Evolutionary conservation across 2,797 vertebrate genomes (phyloP).

Genomic region (Odontamblyopus rebecca): DNA sequence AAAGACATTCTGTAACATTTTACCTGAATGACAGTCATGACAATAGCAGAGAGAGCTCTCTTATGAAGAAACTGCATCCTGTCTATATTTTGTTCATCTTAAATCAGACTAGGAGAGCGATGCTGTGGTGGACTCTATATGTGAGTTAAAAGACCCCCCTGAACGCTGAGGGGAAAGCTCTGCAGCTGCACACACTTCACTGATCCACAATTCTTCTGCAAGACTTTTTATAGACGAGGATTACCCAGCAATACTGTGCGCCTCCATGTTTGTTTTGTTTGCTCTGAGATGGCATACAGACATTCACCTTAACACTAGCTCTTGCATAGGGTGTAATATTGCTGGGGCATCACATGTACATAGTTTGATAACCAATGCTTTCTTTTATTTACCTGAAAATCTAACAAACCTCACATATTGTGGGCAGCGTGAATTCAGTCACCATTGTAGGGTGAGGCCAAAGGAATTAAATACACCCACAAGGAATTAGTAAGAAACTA

Average conservation of each 20-base stretch:
- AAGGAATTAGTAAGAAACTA: not conserved
- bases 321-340: not conserved
- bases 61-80: constrained; percentile 26
- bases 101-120: constrained; percentile 41
- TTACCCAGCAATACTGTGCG: constrained; percentile 43
- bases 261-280: constrained; percentile 23
- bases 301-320: not conserved
- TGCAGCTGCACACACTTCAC: constrained; percentile 66
- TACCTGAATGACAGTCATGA: constrained; percentile 12
- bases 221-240: constrained; percentile 55
- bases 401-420: not conserved
- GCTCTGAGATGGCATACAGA: constrained; percentile 17
- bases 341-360: not conserved
- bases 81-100: constrained; percentile 40
- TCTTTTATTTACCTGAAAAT: not conserved
- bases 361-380: not conserved
- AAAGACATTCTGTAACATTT: constrained; percentile 7
- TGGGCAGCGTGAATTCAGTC: too few species aligned
- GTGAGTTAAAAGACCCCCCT: constrained; percentile 41
- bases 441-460: not conserved
- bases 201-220: constrained; percentile 57
- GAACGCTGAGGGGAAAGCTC: constrained; percentile 46
- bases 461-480: not conserved
- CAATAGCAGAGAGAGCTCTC: not conserved
- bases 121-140: constrained; percentile 41